These are phyloP conservation scores for Catocala nupta DNA, from an alignment of 2,888 invertebrate genomes.

Conservation along the genomic window DNA sequence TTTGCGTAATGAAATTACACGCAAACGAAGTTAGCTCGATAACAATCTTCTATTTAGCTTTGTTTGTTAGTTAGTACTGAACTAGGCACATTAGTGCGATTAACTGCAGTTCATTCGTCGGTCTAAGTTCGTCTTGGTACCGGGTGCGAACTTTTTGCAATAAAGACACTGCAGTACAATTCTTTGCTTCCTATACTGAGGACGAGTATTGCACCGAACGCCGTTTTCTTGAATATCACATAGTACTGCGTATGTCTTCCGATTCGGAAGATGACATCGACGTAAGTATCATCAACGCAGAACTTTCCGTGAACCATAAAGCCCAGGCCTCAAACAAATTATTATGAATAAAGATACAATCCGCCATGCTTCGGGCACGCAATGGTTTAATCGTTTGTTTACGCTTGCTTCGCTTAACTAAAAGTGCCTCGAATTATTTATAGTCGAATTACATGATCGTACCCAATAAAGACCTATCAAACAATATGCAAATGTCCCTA, in stretches of 20 bases:
- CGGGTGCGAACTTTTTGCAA: slow-evolving; percentile 29
- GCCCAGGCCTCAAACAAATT: slow-evolving; percentile 53
- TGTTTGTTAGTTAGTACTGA: slow-evolving; percentile 36
- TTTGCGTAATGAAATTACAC: slow-evolving; percentile 16
- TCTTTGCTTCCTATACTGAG: slow-evolving; percentile 19
- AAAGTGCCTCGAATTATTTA: slow-evolving; percentile 79
- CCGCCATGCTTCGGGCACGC: slow-evolving; percentile 70
- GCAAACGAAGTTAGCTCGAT: slow-evolving; percentile 15
- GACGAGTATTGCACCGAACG: slow-evolving; percentile 8
- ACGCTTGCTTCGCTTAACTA: slow-evolving; percentile 76
- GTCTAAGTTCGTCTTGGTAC: slow-evolving; percentile 37
- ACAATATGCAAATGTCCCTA: slow-evolving; percentile 79
- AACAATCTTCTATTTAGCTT: slow-evolving; percentile 15
- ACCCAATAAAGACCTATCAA: slow-evolving; percentile 79
- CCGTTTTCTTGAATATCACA: slow-evolving; percentile 11
- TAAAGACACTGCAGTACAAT: slow-evolving; percentile 37
- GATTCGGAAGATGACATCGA: slow-evolving; percentile 59
- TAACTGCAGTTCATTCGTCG: slow-evolving; percentile 58
- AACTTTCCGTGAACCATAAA: slow-evolving; percentile 53
- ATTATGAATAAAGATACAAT: slow-evolving; percentile 62
- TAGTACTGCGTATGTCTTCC: slow-evolving; percentile 37
- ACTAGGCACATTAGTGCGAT: slow-evolving; percentile 47
- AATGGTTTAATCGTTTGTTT: slow-evolving; percentile 79
- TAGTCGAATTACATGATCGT: slow-evolving; percentile 80
- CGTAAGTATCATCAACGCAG: slow-evolving; percentile 65